Evolutionary conservation across 2,113 vertebrate species (phyloP).

Genomic region (Mormyrus lacerda): DNA sequence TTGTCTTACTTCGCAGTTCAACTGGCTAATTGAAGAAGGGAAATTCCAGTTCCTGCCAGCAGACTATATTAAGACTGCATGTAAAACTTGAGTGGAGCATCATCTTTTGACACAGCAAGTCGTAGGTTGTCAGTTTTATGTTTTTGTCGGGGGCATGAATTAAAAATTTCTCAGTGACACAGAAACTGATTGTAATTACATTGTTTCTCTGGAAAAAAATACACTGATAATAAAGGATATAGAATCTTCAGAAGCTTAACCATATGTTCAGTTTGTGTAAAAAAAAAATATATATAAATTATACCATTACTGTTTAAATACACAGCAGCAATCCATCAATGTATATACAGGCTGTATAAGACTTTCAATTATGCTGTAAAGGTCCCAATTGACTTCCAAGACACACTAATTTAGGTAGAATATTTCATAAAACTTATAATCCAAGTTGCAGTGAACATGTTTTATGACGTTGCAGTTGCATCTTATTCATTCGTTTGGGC

Average conservation of each 20-base stretch:
- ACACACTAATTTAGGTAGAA: not conserved
- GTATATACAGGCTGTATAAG: not conserved
- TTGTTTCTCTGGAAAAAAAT: not conserved
- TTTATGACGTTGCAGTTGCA: not conserved
- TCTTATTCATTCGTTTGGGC: not conserved
- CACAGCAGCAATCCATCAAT: not conserved
- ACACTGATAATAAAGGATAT: not conserved
- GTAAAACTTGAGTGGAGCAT: conserved; percentile 53
- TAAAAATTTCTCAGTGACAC: not conserved
- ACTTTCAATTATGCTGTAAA: not conserved
- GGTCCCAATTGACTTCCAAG: not conserved
- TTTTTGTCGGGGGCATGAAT: conserved; percentile 22
- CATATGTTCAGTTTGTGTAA: not conserved
- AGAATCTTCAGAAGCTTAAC: not conserved
- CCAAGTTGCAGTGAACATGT: not conserved
- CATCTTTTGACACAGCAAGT: conserved; percentile 35
- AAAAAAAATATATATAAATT: not conserved
- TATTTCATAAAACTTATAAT: not conserved
- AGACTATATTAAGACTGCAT: conserved; percentile 52
- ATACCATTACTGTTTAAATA: not conserved
- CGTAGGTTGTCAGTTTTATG: conserved; percentile 21
- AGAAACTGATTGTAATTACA: not conserved
- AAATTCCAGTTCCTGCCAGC: conserved; percentile 61
- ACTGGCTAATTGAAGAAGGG: conserved; percentile 71
- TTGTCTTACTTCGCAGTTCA: conserved; percentile 75